A percentile compares a stretch with the other conserved stretches of the same genome.
phyloP scores from a whole-genome alignment of 2,888 invertebrate species.

The Apeira syringaria region DNA sequence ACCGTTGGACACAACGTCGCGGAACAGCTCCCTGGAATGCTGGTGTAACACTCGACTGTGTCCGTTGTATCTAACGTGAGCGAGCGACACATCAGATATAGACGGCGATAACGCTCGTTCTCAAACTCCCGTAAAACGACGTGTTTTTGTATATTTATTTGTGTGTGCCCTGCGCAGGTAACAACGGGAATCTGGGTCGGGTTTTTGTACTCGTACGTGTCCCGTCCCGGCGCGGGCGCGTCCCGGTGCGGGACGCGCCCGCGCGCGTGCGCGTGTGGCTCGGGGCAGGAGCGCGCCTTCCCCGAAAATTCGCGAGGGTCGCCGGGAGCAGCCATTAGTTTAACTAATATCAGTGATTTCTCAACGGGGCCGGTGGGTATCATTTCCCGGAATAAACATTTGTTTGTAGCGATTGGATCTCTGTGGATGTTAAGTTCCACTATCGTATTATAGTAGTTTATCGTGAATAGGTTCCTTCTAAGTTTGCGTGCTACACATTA shows the following conservation, averaged over 20 bases:
- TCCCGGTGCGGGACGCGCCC: too few species aligned
- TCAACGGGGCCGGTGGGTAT: conserved; percentile 12
- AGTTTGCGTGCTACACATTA: too few species aligned
- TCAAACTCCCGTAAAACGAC: conserved; percentile 7
- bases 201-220: conserved; percentile 36
- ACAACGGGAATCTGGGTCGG: conserved; percentile 25
- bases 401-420: conserved; percentile 9
- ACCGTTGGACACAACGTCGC: too few species aligned
- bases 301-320: conserved; percentile 38
- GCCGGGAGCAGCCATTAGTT: conserved; percentile 35
- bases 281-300: too few species aligned
- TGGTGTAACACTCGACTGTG: conserved; percentile 19
- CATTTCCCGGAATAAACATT: conserved; percentile 30
- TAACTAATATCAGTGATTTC: conserved; percentile 35
- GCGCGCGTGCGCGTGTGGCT: too few species aligned
- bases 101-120: conserved; percentile 12
- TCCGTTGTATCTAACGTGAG: too few species aligned
- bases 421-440: too few species aligned
- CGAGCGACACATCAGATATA: background rate
- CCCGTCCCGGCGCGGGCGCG: conserved; percentile 7
- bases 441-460: too few species aligned
- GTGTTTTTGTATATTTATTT: background rate
- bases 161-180: conserved; percentile 34
- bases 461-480: too few species aligned
- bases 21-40: too few species aligned